Base-by-base conservation (phyloP, 2,797 vertebrate species). In the Anas capensis region DNA sequence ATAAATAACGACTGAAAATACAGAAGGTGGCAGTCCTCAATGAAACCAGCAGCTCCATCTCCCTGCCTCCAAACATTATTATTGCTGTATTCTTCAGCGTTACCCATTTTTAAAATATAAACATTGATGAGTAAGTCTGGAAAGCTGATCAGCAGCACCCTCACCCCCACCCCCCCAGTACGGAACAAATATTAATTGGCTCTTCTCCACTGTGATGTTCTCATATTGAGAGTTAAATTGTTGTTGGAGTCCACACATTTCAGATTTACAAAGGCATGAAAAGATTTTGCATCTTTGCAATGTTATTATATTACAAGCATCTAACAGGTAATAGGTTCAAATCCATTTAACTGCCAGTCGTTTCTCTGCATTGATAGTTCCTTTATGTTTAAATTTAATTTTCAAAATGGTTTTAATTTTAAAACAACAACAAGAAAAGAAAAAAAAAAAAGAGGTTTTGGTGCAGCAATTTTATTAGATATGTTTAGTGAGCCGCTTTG, bases 201-300 rank as follows among this genome's bases (percentile, higher is more conserved):
- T 68, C 13, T 54, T 71, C 34, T 66, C 21, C 0, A 0, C 49
- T 82, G 66, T 34, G 61, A 36, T 81, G 38, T 79, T 71, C 58
- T 58, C 62, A 60, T 20, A 36, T 53, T 54, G 82, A 31, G 61
- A 77, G 49, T 48, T 65, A 69, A 83, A 92, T 79, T 91, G 65
- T 17, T 79, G 31, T 17, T 70, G 85, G 62, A 79, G 65, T 46
- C 66, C 51, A 76, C 56, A 70, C 70, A n/a, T 54, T 69, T 79
- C 66, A 70, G 54, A 33, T 73, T 86, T 42, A 51, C 48, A 85
- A 72, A 71, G 19, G 66, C 51, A 49, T 60, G 82, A 68, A 81
- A 77, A 89, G 11, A 16, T 10, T 72, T 72, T 38, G 51, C 16
- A 70, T 21, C 62, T 90, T 58, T 15, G 49, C 46, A 61, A n/a